Evolutionary conservation across 2,888 invertebrate species (phyloP).

Genomic region (Netelia virgata): DNA sequence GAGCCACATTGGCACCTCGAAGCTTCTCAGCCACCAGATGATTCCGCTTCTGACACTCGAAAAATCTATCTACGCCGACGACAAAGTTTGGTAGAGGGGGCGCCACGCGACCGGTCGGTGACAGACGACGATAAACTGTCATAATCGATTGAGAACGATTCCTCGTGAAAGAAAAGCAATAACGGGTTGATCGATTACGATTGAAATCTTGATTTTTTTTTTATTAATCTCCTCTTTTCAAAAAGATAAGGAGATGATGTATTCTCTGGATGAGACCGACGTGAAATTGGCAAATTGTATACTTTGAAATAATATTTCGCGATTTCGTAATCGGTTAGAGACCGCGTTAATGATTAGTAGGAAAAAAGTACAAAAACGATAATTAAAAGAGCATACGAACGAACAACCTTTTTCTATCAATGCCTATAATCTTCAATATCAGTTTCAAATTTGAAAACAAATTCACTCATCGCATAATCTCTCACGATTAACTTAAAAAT

Average conservation of each 20-base stretch:
- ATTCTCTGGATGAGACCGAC: neutral
- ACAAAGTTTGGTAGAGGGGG: slow-evolving; percentile 13
- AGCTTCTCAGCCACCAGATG: too few relatives aligned
- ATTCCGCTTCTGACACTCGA: neutral
- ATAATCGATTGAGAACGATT: neutral
- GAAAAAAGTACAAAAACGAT: too few relatives aligned
- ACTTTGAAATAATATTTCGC: neutral
- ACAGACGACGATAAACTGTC: slow-evolving; percentile 37
- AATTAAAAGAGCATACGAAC: too few relatives aligned
- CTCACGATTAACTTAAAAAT: too few relatives aligned
- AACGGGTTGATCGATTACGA: neutral
- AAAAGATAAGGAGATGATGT: neutral
- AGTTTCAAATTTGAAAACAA: neutral
- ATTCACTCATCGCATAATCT: neutral
- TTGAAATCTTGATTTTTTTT: neutral
- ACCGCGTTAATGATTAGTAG: too few relatives aligned
- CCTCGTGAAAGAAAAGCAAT: neutral
- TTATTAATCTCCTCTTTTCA: neutral
- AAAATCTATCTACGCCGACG: neutral
- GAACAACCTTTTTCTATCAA: too few relatives aligned
- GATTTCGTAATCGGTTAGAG: neutral
- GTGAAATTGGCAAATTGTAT: neutral
- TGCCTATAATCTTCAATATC: too few relatives aligned
- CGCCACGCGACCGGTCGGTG: slow-evolving; percentile 43
- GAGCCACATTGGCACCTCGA: too few relatives aligned